Evolutionary conservation across 2,888 invertebrate genomes (phyloP).

Genomic region (Drosophila phalerata): DNA sequence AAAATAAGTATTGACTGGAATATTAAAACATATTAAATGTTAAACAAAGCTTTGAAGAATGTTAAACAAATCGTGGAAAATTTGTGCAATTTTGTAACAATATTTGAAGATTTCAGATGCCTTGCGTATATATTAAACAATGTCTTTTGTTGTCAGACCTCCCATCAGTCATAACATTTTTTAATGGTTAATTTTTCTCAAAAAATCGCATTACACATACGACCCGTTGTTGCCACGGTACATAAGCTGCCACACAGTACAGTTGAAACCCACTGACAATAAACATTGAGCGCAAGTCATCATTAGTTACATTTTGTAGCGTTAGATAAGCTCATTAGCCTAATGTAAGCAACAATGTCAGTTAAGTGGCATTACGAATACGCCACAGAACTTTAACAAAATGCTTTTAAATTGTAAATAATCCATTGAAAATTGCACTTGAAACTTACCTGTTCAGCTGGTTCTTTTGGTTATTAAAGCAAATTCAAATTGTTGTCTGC

Average conservation of each 20-base stretch:
- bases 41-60: not conserved
- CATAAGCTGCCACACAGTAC: conserved; percentile 21
- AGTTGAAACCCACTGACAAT: conserved; percentile 1
- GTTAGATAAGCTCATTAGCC: conserved; percentile 64
- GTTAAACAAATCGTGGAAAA: not conserved
- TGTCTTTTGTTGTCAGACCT: not conserved
- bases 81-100: not conserved
- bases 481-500: conserved; percentile 37
- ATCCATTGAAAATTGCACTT: conserved; percentile 40
- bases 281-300: conserved; percentile 40
- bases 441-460: conserved; percentile 21
- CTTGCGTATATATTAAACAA: not conserved
- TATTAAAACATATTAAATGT: no score
- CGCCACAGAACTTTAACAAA: conserved; percentile 42
- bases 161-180: not conserved
- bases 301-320: conserved; percentile 56
- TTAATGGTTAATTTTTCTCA: conserved; percentile 21
- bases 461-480: conserved; percentile 21
- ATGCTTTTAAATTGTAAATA: conserved; percentile 60
- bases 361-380: conserved; percentile 53
- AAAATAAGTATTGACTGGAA: no score
- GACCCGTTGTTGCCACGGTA: conserved; percentile 38
- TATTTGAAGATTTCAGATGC: not conserved
- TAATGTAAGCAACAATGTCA: conserved; percentile 58
- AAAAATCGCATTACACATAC: conserved; percentile 33